These are phyloP conservation scores for Neodontobutis hainanensis DNA, from an alignment of 2,113 vertebrate species.

Conservation along the genomic window DNA sequence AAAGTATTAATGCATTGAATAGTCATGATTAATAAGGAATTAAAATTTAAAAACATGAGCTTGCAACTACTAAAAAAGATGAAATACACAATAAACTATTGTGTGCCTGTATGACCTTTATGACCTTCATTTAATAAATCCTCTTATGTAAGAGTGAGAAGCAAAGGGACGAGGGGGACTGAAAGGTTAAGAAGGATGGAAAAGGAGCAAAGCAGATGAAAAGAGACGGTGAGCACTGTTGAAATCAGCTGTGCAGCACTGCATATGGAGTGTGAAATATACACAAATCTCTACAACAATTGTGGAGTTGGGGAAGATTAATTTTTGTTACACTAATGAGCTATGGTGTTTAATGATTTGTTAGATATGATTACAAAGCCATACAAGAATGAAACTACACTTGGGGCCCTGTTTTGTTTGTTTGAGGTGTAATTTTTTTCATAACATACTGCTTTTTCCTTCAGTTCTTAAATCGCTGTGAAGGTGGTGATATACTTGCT, in stretches of 20 bases:
- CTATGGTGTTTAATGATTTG: too few species aligned
- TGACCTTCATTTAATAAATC: slow-evolving; percentile 59
- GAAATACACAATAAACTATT: background rate
- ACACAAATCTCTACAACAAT: background rate
- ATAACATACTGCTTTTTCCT: background rate
- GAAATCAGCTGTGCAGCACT: background rate
- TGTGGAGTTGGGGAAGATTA: too few species aligned
- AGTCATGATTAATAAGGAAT: too few species aligned
- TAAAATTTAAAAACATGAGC: background rate
- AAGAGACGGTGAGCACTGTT: background rate
- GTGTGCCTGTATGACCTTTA: background rate
- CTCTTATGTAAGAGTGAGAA: slow-evolving; percentile 54
- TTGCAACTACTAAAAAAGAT: background rate
- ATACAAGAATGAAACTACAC: too few species aligned
- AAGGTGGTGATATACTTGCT: background rate
- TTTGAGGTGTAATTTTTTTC: too few species aligned
- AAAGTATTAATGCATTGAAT: too few species aligned
- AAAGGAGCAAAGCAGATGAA: slow-evolving; percentile 26
- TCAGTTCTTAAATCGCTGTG: background rate
- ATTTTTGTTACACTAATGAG: too few species aligned
- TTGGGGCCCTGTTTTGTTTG: too few species aligned
- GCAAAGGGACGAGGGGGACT: slow-evolving; percentile 14
- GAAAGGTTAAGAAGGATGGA: slow-evolving; percentile 38
- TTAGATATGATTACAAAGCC: too few species aligned
- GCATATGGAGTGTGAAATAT: slow-evolving; percentile 7